Evolutionary conservation across 2,888 invertebrate species (phyloP), one percentile per base, ranked within the genome.

Genomic region (Rhorus exstirpatorius): DNA sequence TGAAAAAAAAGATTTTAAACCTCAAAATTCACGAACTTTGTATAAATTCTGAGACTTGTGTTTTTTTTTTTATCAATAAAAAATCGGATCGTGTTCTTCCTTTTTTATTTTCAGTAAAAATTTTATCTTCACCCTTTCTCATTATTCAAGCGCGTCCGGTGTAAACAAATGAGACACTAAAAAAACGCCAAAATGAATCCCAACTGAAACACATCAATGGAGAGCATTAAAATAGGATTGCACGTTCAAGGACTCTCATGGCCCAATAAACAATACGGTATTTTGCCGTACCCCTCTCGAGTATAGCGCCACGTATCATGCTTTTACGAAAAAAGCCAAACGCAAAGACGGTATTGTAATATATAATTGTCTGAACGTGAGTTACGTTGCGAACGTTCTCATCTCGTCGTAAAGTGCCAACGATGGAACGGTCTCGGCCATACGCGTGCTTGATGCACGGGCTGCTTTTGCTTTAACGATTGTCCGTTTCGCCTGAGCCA

Each of bases 351-450:
- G 89, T 89, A 87, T 86, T 86, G 88, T 86, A 87, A 87, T n/a
- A n/a, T n/a, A n/a, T 90, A 90, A 90, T 90, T 90, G 89, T 88
- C 87, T 87, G 85, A 86, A 68, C 82, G 87, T 89, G 88, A 90
- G 87, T 90, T 90, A 90, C 88, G 89, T 88, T 86, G 86, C 87
- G 85, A 84, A 86, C 81, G 82, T 77, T 78, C 41, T 55, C 71
- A 77, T 79, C 46, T 80, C 83, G 87, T 89, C 90, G 88, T 90
- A 89, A 89, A 90, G 85, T 55, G 53, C 74, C 68, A 41, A 46
- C 72, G 72, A n/a, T 26, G 72, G 35, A 38, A 61, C 55, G 41
- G 14, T 51, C 63, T 38, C 19, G 38, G 49, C 26, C 53, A 63
- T 44, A 53, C 63, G 68, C 61, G 19, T 24, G 14, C 44, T 12